phyloP scores from a whole-genome alignment of 2,113 vertebrate genomes.

The Poeciliopsis prolifica region DNA sequence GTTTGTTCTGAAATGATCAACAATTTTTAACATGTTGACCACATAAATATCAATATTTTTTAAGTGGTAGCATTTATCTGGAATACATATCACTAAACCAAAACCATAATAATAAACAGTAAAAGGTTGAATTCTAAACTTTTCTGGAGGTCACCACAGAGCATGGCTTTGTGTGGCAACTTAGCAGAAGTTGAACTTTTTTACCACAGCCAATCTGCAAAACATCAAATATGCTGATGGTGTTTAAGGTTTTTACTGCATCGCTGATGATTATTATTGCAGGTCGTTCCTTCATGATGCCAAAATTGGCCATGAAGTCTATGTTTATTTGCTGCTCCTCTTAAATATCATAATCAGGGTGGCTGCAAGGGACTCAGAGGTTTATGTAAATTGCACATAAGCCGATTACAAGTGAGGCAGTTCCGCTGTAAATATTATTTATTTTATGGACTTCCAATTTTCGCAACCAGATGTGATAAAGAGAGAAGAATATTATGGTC shows the following conservation, averaged over 20 bases:
- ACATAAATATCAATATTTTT: background rate
- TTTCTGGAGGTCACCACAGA: background rate
- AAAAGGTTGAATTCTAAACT: background rate
- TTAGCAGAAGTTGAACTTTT: background rate
- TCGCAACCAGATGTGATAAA: conserved; percentile 76
- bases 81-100: background rate
- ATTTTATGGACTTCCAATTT: conserved; percentile 83
- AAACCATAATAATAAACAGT: background rate
- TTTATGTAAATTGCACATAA: conserved; percentile 83
- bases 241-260: conserved; percentile 19
- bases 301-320: conserved; percentile 56
- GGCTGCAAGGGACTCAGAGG: conserved; percentile 73
- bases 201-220: background rate
- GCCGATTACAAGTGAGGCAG: conserved; percentile 80
- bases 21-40: background rate
- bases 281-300: conserved; percentile 38
- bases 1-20: too few relatives aligned
- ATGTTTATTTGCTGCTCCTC: conserved; percentile 74
- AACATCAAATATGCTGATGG: conserved; percentile 22
- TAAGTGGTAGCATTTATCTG: background rate
- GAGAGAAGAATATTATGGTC: conserved; percentile 74
- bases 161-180: background rate
- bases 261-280: conserved; percentile 21
- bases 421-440: conserved; percentile 77
- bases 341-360: conserved; percentile 76